Evolutionary conservation across 2,797 vertebrate species (phyloP), one percentile per base, ranked within the genome.

Genomic region (Enteromius viviparus): DNA sequence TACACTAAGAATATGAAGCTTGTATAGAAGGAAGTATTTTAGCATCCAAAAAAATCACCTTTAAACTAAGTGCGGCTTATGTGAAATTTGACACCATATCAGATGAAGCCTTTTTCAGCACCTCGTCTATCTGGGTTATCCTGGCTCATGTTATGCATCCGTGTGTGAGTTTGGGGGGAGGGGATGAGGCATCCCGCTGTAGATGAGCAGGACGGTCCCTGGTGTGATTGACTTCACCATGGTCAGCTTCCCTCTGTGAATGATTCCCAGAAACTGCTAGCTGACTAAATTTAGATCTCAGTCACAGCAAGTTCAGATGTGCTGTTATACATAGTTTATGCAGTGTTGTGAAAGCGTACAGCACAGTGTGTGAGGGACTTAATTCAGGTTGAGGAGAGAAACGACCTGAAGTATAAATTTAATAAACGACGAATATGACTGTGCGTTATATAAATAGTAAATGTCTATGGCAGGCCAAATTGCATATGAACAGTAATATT

Each of bases 191-290:
- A 1, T 74, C 70, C n/a, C n/a, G 14, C 58, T 65, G 21, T 49
- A 65, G 71, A 68, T 0, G 11, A 37, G 76, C 45, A 17, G 23
- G 42, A 66, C 7, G 0, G 34, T 45, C 72, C 47, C 47, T 45
- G 34, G n/a, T 69, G 80, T 77, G 64, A 47, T 66, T 66, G 49
- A 66, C 81, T 76, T 76, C 70, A 76, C 72, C 72, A 17, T 42
- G 72, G 72, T 82, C 64, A 77, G 62, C 65, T 83, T 76, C 64
- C 37, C 64, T 55, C 64, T 68, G 47, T 76, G 51, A 75, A 69
- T 47, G 72, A 77, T 83, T 83, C 74, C 74, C 64, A 83, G 74
- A 83, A 77, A 47, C 64, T 34, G 37, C 47, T 68, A 37, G 65
- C 9, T 69, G 75, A 70, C 74, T 62, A 83, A 83, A 69, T 76